Evolutionary conservation across 1,140 invertebrate genomes (phyloP), one percentile per base, ranked within the genome.

Genomic region (Tetragnatha versicolor): DNA sequence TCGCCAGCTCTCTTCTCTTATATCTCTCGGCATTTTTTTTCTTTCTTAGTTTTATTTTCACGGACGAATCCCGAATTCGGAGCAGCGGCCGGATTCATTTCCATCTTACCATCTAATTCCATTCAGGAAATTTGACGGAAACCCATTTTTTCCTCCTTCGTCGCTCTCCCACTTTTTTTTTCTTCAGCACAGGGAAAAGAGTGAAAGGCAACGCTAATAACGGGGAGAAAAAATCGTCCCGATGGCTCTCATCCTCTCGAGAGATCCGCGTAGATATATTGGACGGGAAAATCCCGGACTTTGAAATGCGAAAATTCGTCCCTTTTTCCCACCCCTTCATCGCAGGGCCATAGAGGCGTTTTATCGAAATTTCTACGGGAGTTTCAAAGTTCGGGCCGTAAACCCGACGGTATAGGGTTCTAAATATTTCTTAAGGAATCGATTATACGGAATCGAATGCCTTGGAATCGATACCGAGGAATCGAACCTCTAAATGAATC

Each of bases 21-120:
- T 39, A 25, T 22, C 20, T 42, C 60, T 39, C 25, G 35, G 33
- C 22, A 3, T 42, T 25, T 63, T 42, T 63, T 17, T 31, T 10
- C 60, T 12, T 25, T 39, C 42, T 58, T 45, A 39, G 33, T 63
- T 63, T 63, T 22, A 33, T 58, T 58, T 58, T 17, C 12, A 17
- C 69, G 58, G 69, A 73, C 60, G 69, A 73, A 73, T 73, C 69
- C 69, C 25, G 69, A 73, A 73, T 73, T 73, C 60, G 53, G 37
- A 73, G 55, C 27, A 39, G n/a, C n/a, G n/a, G n/a, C 33, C 5
- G 39, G 69, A 73, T 60, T 73, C 69, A 60, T 73, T 73, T 73
- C 69, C 53, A 73, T 73, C 69, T 73, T 73, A 73, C 69, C 53
- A 73, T 73, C 69, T 73, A 73, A 73, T 73, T 73, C 69, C 69